Conservation (phyloP, 2,113 vertebrate genomes). For the Nematolebias whitei region DNA sequence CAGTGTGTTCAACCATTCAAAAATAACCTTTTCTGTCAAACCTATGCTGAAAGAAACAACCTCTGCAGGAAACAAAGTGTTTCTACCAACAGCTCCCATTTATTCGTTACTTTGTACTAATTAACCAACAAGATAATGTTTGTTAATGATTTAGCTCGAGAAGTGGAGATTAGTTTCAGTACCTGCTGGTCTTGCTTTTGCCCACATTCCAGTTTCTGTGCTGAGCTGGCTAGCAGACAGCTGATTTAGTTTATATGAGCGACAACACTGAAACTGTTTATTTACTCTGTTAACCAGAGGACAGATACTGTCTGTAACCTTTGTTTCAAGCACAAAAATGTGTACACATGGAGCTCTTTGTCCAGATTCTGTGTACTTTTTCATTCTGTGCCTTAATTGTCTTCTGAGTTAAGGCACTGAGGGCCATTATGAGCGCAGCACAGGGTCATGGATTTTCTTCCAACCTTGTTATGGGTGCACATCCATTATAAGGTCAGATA, state of each 20-base stretch:
- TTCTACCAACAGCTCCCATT: not conserved
- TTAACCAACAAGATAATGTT: slow-evolving; percentile 12
- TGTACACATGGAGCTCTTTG: not conserved
- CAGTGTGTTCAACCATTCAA: no score
- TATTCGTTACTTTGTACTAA: not conserved
- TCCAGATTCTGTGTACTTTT: slow-evolving; percentile 8
- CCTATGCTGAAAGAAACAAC: not conserved
- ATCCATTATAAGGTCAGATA: slow-evolving; percentile 23
- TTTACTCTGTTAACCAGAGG: not conserved
- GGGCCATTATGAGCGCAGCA: slow-evolving; percentile 61
- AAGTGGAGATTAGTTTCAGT: not conserved
- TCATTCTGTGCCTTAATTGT: slow-evolving; percentile 33
- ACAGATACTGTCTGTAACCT: not conserved
- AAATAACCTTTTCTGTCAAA: not conserved
- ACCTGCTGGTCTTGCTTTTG: not conserved
- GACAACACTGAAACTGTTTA: not conserved
- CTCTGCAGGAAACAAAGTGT: not conserved
- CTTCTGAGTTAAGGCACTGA: slow-evolving; percentile 34
- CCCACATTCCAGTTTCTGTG: not conserved
- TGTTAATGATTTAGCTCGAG: slow-evolving; percentile 20
- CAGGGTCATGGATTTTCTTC: slow-evolving; percentile 23
- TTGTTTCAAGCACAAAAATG: not conserved
- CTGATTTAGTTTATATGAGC: not conserved
- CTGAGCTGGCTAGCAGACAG: not conserved
- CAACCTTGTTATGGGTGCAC: slow-evolving; percentile 37